Evolutionary conservation across 2,797 vertebrate species (phyloP).

Genomic region (Falco cherrug): DNA sequence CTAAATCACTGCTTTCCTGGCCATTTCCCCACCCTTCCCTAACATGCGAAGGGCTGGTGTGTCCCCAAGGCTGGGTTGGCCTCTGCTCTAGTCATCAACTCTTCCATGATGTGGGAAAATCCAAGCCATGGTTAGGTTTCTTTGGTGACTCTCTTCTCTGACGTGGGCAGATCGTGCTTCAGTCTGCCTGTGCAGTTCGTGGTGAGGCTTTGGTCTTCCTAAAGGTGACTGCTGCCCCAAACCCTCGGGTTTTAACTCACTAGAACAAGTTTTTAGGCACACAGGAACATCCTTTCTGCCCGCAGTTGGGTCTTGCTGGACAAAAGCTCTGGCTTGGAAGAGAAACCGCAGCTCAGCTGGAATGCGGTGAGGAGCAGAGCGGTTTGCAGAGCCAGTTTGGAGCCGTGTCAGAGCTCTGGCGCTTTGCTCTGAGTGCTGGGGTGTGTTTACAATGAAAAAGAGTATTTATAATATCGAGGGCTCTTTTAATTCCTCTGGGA

Average conservation of each 20-base stretch:
- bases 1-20: conserved; percentile 56
- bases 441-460: conserved; percentile 46
- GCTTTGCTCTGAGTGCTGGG: background rate
- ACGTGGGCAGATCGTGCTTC: background rate
- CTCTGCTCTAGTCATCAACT: background rate
- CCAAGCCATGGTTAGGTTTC: conserved; percentile 13
- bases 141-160: conserved; percentile 6
- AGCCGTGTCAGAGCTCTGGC: background rate
- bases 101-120: conserved; percentile 37
- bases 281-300: background rate
- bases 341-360: conserved; percentile 13
- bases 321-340: conserved; percentile 34
- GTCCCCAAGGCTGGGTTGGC: conserved; percentile 32
- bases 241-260: rapidly evolving
- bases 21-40: conserved; percentile 16
- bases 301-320: background rate
- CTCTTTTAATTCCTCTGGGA: conserved; percentile 55
- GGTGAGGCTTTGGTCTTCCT: background rate
- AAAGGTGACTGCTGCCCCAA: background rate
- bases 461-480: conserved; percentile 62
- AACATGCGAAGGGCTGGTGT: background rate
- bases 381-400: conserved; percentile 33
- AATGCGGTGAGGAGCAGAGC: conserved; percentile 25
- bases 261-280: background rate
- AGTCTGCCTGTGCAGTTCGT: background rate